Conservation (phyloP, 35 echinoderm and acorn worm genomes). For the Lytechinus variegatus region DNA sequence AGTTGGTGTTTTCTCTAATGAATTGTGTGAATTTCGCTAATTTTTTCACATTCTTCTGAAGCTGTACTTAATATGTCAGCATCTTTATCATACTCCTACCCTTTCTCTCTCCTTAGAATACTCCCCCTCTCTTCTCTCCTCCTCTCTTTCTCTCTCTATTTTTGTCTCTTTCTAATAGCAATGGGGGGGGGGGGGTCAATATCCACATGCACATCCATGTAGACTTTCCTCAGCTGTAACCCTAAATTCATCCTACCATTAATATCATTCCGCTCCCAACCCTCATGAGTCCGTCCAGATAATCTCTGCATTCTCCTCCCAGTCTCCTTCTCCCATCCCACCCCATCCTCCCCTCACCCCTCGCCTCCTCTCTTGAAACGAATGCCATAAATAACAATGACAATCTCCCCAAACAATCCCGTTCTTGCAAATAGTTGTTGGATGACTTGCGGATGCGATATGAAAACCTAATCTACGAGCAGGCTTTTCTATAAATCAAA, state of each 20-base stretch:
- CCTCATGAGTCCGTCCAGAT: not conserved
- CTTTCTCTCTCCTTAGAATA: no score
- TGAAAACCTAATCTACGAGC: conserved; percentile 18
- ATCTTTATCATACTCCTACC: no score
- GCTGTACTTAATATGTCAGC: no score
- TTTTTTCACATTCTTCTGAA: no score
- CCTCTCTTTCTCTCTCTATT: not conserved
- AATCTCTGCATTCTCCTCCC: conserved; percentile 4
- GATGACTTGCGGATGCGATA: not conserved
- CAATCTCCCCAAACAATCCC: not conserved
- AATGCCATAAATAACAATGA: conserved; percentile 43
- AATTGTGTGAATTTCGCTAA: no score
- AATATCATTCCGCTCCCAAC: not conserved
- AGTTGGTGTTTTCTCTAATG: no score
- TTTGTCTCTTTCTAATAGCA: not conserved
- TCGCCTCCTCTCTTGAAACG: not conserved
- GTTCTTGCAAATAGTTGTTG: not conserved
- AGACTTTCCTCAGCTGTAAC: not conserved
- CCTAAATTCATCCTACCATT: not conserved
- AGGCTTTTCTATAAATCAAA: conserved; percentile 20
- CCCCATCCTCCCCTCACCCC: not conserved
- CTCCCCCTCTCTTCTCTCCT: not conserved
- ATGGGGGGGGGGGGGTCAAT: not conserved
- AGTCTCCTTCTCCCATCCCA: not conserved
- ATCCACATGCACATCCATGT: not conserved